Evolutionary conservation across 2,797 vertebrate species (phyloP), one percentile per base, ranked within the genome.

Genomic region (Cryptoblepharus egeriae): DNA sequence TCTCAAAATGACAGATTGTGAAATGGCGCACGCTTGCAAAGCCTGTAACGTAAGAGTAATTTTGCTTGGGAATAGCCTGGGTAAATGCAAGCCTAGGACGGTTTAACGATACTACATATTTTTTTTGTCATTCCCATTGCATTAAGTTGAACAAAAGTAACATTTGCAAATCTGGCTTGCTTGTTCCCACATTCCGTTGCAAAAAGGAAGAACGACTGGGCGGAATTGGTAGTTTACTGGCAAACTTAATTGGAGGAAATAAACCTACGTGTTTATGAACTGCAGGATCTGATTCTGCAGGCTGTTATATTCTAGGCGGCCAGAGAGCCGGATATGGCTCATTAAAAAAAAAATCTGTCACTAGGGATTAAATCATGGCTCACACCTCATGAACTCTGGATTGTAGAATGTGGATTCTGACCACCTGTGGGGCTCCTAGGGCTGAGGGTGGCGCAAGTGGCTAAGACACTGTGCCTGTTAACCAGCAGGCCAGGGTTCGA

Each of bases 1-100:
- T 89, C 79, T 3, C 15, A 37, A 42, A n/a, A 1, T 82, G 91
- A 92, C 92, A 92, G 92, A 91, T 90, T 91, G 79, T 16, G 92
- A 79, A 88, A 81, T 85, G 39, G 86, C 80, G 85, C 5, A 60
- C 65, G 57, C 81, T 81, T 86, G 67, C 88, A 76, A 77, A 89
- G 89, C 75, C 30, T 58, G 64, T 24, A 77, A 74, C 75, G 26
- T 86, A 77, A n/a, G 52, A 5, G 5, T n/a, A 0, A 0, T 57
- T 79, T 49, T 35, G 37, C 84, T 88, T 65, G 1, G 73, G n/a
- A 81, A 77, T 57, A 18, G 52, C 16, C 80, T 39, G 30, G 28
- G 6, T 2, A 0, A 83, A 88, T 65, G 63, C 72, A 79, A 61
- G 45, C 5, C 81, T n/a, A 0, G 58, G 79, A 74, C 75, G 81